Base-by-base conservation (phyloP, 2,888 invertebrate species). In the Herminia tarsipennalis region DNA sequence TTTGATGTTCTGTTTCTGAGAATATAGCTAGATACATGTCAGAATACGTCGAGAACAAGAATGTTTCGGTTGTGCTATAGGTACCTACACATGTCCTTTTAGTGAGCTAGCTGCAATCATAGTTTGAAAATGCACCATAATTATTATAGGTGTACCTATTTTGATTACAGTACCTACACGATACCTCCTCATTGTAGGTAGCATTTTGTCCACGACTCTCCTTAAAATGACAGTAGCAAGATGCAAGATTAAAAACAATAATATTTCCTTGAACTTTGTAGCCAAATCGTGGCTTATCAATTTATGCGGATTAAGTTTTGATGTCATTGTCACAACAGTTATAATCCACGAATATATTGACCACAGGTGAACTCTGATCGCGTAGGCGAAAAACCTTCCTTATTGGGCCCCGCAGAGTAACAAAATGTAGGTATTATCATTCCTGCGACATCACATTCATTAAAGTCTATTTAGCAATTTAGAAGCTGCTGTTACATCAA, bases 301-400 rank as follows among this genome's bases (percentile, higher is more conserved):
- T 60, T 62, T 54, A 49, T 56, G 44, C 53, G 60, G 66, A 75
- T 71, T 73, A 66, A 48, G 49, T 67, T 66, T 41, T 69, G 63
- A 50, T 56, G 35, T 42, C 37, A 56, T 37, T 38, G 55, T 42
- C 58, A 54, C 52, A 66, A 74, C 72, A 73, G 72, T 73, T 74
- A 73, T 71, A 66, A 71, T 63, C 49, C 47, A 41, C 44, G 73
- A 73, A 75, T 76, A 75, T 56, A 76, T 76, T 76, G 67, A 76
- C 76, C 76, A 59, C 35, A 28, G 22, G 14, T 75, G 73, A 76
- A 75, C 76, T 63, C 56, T 49, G 27, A 29, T 13, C n/a, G 33
- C 34, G 51, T 58, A 45, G 64, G 46, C 16, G 42, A 32, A 27
- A 24, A 43, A 42, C 25, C 54, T 44, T 39, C 20, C 14, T 55